Base-by-base conservation (phyloP, 1,140 invertebrate genomes). In the Drosophila burlai region DNA sequence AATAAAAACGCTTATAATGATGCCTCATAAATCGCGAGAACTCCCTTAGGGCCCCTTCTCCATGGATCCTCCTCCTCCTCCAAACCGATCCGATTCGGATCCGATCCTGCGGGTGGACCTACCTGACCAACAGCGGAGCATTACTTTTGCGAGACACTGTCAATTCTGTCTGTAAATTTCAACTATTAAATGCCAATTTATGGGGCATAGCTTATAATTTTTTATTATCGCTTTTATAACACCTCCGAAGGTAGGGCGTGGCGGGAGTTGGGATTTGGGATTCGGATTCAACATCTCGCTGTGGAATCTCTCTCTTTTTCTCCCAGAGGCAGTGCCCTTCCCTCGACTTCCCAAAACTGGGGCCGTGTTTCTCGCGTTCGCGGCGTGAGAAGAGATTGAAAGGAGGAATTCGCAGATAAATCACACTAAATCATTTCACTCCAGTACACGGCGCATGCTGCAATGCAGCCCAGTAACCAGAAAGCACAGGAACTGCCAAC, bases 371-470 rank as follows among this genome's bases (percentile, higher is more conserved):
- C 40, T 24, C 16, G 69, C 16, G 69, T 60, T 58, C 71, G 84
- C 73, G 81, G 85, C 85, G 85, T 90, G 85, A 90, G 85, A 90
- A 90, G 85, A 90, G 85, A 90, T 90, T 90, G 79, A 90, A 90
- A 81, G 71, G 73, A 85, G 85, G 85, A 90, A 90, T 90, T 90
- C 78, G 80, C 81, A 90, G 85, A 90, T 90, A 90, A 90, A 90
- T 90, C 85, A 90, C 85, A 90, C 85, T 90, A 90, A 90, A 90
- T 90, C 85, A 90, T 90, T 90, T 90, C 85, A 90, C 83, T 89
- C 78, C 69, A 76, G 79, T 74, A 59, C 58, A 55, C 62, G 84
- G 73, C 81, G 85, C 85, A 90, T 89, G 84, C 85, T 69, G 81
- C 84, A 83, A 89, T 89, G 84, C 81, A 75, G 43, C 63, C 54